Base-by-base conservation (phyloP, 2,888 invertebrate genomes). In the Hypselothyrea guttata region DNA sequence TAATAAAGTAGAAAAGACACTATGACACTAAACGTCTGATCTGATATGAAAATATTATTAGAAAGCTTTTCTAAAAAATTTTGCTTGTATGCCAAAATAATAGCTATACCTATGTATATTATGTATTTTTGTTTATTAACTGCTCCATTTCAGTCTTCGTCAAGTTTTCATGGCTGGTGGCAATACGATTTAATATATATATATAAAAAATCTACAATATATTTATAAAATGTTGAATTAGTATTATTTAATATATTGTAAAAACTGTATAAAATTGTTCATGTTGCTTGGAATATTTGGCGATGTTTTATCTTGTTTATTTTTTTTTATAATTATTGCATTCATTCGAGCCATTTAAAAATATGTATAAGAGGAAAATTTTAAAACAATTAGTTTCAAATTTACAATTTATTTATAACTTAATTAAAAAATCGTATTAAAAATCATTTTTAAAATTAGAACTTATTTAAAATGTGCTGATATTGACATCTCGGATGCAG, bases 201-300 rank as follows among this genome's bases (percentile, higher is more conserved):
- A 60, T 65, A 82, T 82, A 78, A 75, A 84, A 84, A 42, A 51
- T 69, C 70, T 74, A 76, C 38, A 22, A 5, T 22, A 22, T 22
- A 22, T 22, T 22, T n/a, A 62, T 82, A 84, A 84, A 84, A 66
- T 79, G 42, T 38, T 79, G 79, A 63, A 85, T 79, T 85, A 85
- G 31, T 8, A 63, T 54, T 30, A 42, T 49, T 53, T 49, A 47
- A n/a, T n/a, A 70, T 64, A 70, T 70, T 56, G 51, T 56, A 84
- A 78, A 81, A 75, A 30, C 18, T 54, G 55, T 49, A 56, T n/a
- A 61, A 73, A 72, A 69, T 53, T 69, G 59, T 53, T 83, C 35
- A 40, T 57, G 55, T 66, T 48, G 62, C 38, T 62, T 84, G 85
- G 83, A 84, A 83, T 83, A 71, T 83, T 84, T 84, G 83, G 85